Evolutionary conservation across 2,113 vertebrate species (phyloP), one percentile per base, ranked within the genome.

Genomic region (Haemorhous mexicanus): DNA sequence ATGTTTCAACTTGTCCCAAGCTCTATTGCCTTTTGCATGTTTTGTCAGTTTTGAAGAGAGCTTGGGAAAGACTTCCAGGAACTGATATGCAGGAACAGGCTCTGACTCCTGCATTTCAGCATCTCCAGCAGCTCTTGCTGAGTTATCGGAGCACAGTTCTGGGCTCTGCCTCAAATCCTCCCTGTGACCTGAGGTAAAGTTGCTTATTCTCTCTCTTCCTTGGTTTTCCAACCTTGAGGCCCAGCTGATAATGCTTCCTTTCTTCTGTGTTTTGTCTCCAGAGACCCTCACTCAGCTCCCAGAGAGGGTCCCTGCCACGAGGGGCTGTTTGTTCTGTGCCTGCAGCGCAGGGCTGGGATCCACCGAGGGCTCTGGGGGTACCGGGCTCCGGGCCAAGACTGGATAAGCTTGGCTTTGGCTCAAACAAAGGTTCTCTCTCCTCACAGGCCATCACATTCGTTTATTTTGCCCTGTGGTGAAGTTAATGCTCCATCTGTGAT

Each of bases 381-480:
- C 73, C 4, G 33, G 94, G 96, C 76, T 92, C 19, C 11, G 33
- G 80, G 90, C 95, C 94, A 94, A 70, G 64, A 62, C n/a, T 92
- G 2, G 80, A 82, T 76, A 95, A 79, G 89, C 86, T 95, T 93
- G 90, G 90, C 80, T 96, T 89, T 95, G 84, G 77, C 78, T 97
- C 94, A 95, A 93, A 96, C 90, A 95, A 93, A 95, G 83, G 83
- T 91, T 93, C 90, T 86, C 90, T 93, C 88, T 96, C 92, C 94
- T 96, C 33, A 4, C 61, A 87, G 83, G 47, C 93, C 92, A 92
- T 90, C 95, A 37, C 35, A 35, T 33, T n/a, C 90, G 87, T 93
- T 93, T 96, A 89, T 92, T 96, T 97, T 94, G 94, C 88, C 95
- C 94, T 73, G 73, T 87, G 83, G 92, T 93, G 86, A 94, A 96